Percentiles rank a stretch among this genome's conserved stretches.
These are phyloP conservation scores for Pseudopipra pipra DNA, from an alignment of 2,113 vertebrate species.

Conservation along the genomic window DNA sequence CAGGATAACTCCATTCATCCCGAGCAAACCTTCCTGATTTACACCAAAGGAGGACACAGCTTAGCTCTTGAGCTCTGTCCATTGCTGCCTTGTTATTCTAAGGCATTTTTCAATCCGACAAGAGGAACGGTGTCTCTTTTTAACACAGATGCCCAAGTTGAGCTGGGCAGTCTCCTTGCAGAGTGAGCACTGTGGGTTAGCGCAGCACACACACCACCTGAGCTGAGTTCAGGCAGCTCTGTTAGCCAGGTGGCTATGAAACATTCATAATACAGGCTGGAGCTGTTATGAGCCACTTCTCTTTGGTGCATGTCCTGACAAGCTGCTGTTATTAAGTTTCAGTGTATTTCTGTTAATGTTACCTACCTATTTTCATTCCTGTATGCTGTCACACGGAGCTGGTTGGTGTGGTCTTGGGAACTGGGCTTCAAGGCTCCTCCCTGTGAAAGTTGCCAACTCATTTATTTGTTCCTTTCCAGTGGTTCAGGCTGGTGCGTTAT, in stretches of 20 bases:
- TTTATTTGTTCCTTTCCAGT: constrained; percentile 65
- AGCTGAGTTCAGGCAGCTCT: constrained; percentile 2
- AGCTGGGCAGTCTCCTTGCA: background rate
- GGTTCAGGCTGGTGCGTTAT: constrained; percentile 53
- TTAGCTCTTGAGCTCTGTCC: background rate
- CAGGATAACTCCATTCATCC: background rate
- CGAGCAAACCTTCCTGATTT: background rate
- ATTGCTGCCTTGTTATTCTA: constrained; percentile 9
- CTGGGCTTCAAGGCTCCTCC: constrained; percentile 56
- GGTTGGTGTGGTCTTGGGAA: constrained; percentile 61
- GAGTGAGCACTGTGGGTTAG: background rate
- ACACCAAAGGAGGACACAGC: background rate
- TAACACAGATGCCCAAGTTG: background rate
- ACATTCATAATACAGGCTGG: constrained; percentile 58
- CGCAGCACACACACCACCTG: background rate
- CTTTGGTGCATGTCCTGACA: constrained; percentile 65
- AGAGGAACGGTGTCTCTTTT: background rate
- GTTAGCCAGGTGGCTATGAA: constrained; percentile 61
- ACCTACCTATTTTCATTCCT: constrained; percentile 73
- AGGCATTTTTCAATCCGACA: constrained; percentile 1
- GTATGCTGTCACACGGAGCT: constrained; percentile 50
- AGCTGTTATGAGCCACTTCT: constrained; percentile 70
- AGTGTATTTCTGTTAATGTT: constrained; percentile 74
- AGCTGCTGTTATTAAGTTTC: constrained; percentile 70
- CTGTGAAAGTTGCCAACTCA: constrained; percentile 59